These are phyloP conservation scores for Xestia xanthographa DNA, from an alignment of 2,888 invertebrate species.

Conservation along the genomic window DNA sequence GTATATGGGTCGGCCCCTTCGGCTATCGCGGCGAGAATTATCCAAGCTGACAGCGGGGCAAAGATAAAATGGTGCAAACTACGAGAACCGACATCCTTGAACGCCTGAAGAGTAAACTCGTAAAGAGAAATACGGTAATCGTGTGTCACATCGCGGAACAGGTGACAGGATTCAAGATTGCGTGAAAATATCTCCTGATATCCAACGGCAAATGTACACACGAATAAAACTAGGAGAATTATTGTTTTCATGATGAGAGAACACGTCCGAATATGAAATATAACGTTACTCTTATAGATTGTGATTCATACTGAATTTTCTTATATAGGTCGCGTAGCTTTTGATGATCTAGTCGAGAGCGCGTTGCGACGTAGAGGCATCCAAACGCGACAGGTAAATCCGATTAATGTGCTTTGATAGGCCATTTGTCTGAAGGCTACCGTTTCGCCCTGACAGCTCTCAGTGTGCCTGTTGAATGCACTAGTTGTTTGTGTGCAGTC, in stretches of 20 bases:
- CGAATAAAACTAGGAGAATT: slow-evolving; percentile 8
- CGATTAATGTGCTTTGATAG: slow-evolving; percentile 21
- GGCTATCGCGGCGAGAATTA: slow-evolving; percentile 36
- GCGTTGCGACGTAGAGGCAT: slow-evolving; percentile 14
- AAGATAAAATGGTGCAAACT: slow-evolving; percentile 30
- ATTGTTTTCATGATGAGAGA: slow-evolving; percentile 19
- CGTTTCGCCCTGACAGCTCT: slow-evolving; percentile 36
- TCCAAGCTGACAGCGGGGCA: slow-evolving; percentile 33
- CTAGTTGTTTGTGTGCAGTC: slow-evolving; percentile 2
- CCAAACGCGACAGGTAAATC: slow-evolving; percentile 35
- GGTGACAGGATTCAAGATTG: slow-evolving; percentile 16
- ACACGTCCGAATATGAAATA: slow-evolving; percentile 14
- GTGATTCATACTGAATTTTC: background rate
- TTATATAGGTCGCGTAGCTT: slow-evolving; percentile 15
- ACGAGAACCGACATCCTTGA: background rate
- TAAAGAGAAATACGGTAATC: slow-evolving; percentile 22
- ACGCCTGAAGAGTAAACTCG: slow-evolving; percentile 14
- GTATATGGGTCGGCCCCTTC: slow-evolving; percentile 37
- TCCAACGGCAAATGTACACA: slow-evolving; percentile 5
- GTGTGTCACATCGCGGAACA: slow-evolving; percentile 31
- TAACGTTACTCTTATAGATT: background rate
- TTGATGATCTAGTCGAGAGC: background rate
- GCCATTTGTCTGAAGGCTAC: slow-evolving; percentile 31
- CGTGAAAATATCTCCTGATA: slow-evolving; percentile 43
- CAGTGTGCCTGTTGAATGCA: slow-evolving; percentile 51